Base-by-base conservation (phyloP, 2,797 vertebrate genomes). In the Sebastes minor region DNA sequence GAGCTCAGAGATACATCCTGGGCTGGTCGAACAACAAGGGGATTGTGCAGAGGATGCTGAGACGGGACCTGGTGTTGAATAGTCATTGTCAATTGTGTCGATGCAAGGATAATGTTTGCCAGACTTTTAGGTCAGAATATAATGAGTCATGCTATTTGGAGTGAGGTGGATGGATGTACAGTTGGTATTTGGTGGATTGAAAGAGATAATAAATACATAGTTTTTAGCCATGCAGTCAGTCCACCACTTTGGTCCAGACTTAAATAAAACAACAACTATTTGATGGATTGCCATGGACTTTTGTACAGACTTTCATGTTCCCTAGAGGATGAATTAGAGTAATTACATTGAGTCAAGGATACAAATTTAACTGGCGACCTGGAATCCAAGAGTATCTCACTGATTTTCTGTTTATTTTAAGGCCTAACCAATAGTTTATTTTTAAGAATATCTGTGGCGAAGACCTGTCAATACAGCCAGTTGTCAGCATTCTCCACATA, bases 21-120 rank as follows among this genome's bases (percentile, higher is more conserved):
- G 82, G 82, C 75, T 4, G 14, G 62, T 83, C 67, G 16, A 81
- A 95, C 93, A 94, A 90, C 89, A 71, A 57, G 82, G 71, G 80
- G 79, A 88, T 89, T 92, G 91, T 95, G 65, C 85, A 60, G 55
- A 86, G 85, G 88, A 87, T 89, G 86, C 80, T 83, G 88, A 87
- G 85, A 79, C 79, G 76, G 85, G 80, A 87, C 78, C 82, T 28
- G 35, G 76, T 25, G 73, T 81, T 76, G 65, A 57, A 78, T 46
- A 8, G 53, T 78, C 67, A 89, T 92, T 94, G 92, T 95, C 53
- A 79, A 88, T 91, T 90, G 91, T 91, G 82, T 85, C 74, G 82
- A 92, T 76, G 49, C 74, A 85, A 78, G 74, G 74, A 87, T 91
- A 93, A 94, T 88, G 87, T 94, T 93, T 92, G 92, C 87, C 92